A percentile compares a stretch with the other conserved stretches of the same genome.
Evolutionary conservation across 2,113 vertebrate genomes (phyloP).

Genomic region (Cebidichthys violaceus): DNA sequence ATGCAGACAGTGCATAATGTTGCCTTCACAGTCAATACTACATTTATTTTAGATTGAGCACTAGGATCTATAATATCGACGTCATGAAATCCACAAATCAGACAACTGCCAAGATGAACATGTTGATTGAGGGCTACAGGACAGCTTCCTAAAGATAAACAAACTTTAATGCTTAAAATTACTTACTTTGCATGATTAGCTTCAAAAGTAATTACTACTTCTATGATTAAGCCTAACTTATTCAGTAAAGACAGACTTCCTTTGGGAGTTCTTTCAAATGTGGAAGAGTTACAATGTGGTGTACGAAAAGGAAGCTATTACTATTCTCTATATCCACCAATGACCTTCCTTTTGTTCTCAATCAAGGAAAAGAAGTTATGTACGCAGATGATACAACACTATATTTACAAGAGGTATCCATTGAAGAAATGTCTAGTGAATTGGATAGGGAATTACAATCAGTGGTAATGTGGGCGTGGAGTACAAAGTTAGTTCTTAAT

Average conservation of each 20-base stretch:
- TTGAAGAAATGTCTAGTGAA: too few species aligned
- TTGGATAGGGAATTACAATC: too few species aligned
- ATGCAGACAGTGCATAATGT: conserved; percentile 11
- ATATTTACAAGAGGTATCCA: too few species aligned
- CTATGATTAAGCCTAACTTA: background rate
- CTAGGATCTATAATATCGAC: background rate
- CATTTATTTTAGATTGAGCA: background rate
- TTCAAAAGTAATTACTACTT: background rate
- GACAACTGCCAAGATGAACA: background rate
- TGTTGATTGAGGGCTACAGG: background rate
- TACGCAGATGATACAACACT: too few species aligned
- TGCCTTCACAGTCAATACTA: background rate
- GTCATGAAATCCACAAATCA: conserved; percentile 1
- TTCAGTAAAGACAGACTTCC: background rate
- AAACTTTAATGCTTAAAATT: background rate
- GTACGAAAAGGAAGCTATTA: background rate
- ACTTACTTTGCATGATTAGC: background rate
- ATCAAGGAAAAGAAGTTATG: too few species aligned
- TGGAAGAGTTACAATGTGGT: background rate
- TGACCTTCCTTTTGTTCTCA: too few species aligned
- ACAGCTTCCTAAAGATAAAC: background rate
- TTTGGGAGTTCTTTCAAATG: background rate
- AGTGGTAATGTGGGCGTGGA: too few species aligned
- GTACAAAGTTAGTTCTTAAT: too few species aligned
- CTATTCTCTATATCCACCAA: too few species aligned